phyloP scores from a whole-genome alignment of 1,140 invertebrate genomes.

The Odontomachus brunneus region DNA sequence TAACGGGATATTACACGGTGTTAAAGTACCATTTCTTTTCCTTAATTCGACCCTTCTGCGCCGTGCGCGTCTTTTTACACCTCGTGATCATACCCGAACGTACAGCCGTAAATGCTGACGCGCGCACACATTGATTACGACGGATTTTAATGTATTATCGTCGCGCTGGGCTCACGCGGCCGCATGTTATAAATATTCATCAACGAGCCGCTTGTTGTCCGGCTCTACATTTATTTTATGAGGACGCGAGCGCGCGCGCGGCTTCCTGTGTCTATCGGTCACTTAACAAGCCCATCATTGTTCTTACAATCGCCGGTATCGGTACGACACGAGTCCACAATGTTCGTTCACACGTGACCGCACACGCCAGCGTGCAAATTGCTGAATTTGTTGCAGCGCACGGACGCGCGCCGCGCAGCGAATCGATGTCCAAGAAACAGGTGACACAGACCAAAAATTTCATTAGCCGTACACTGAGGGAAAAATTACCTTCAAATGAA shows the following conservation, averaged over 20 bases:
- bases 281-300: neutral
- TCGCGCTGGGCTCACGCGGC: too few relatives aligned
- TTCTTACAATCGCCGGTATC: neutral
- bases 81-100: neutral
- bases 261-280: neutral
- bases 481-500: too few relatives aligned
- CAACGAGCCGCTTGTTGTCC: neutral
- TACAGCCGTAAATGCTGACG: too few relatives aligned
- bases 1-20: slow-evolving; percentile 34
- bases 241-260: neutral
- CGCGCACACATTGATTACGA: too few relatives aligned
- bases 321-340: too few relatives aligned
- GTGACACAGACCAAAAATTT: too few relatives aligned
- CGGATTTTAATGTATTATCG: too few relatives aligned
- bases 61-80: slow-evolving; percentile 32
- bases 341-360: neutral
- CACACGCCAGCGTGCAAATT: neutral
- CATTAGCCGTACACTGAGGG: too few relatives aligned
- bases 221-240: neutral
- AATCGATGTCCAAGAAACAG: too few relatives aligned
- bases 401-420: too few relatives aligned
- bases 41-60: neutral
- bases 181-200: neutral
- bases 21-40: slow-evolving; percentile 34
- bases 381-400: slow-evolving; percentile 1